phyloP scores from a whole-genome alignment of 2,888 invertebrate species.

The Micoletzkya japonica region DNA sequence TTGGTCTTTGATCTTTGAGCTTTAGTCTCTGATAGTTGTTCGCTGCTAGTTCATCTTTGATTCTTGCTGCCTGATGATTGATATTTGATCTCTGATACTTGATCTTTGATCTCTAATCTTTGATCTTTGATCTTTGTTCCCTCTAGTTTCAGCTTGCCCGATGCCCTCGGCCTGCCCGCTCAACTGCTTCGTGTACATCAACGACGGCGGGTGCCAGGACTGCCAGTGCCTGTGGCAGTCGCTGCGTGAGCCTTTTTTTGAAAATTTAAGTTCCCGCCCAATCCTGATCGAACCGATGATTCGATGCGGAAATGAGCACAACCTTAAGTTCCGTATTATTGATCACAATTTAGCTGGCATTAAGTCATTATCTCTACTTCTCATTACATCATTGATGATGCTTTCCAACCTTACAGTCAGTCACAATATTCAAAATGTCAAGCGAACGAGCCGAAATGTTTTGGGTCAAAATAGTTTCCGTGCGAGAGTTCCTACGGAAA shows the following conservation, averaged over 20 bases:
- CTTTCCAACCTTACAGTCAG: too few species aligned
- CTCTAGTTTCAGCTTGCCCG: conserved; percentile 32
- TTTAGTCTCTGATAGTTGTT: too few species aligned
- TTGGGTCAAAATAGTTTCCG: too few species aligned
- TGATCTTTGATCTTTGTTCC: neutral
- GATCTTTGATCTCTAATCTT: neutral
- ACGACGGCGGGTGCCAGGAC: conserved; percentile 56
- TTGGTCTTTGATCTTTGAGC: too few species aligned
- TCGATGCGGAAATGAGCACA: neutral
- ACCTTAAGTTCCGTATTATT: neutral
- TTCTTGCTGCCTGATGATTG: neutral
- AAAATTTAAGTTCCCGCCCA: too few species aligned
- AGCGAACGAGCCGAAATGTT: too few species aligned
- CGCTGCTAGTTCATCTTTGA: too few species aligned
- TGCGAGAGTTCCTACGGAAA: too few species aligned
- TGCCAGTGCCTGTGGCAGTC: conserved; percentile 60
- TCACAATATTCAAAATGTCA: too few species aligned
- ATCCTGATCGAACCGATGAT: too few species aligned
- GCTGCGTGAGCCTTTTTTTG: conserved; percentile 33
- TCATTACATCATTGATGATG: too few species aligned
- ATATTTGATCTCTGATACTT: neutral
- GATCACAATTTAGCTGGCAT: neutral
- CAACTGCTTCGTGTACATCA: conserved; percentile 57
- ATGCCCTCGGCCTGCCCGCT: conserved; percentile 48
- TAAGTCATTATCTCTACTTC: too few species aligned